Evolutionary conservation across 1,140 invertebrate genomes (phyloP), one percentile per base, ranked within the genome.

Genomic region (Spodoptera litura): DNA sequence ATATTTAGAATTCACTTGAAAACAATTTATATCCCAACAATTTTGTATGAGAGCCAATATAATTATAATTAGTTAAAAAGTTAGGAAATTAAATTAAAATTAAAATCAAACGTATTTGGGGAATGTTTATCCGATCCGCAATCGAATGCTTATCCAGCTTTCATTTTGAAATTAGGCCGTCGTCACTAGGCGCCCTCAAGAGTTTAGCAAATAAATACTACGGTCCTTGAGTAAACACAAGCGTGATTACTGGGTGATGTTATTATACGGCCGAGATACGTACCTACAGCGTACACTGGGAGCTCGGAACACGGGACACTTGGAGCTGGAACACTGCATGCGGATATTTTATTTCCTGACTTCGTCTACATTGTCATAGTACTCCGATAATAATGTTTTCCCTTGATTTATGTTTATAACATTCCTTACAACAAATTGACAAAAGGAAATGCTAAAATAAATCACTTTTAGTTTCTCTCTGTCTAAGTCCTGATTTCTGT

Each of bases 151-250:
- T 88, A 87, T 89, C 89, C 88, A 85, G 87, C 81, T 89, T 91
- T 89, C 86, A 82, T 87, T 87, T 81, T 85, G 76, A 88, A 89
- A 89, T 89, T 87, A 89, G 87, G 85, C 86, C 82, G 84, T 71
- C 81, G 84, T 81, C 85, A 79, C 81, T 76, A 86, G 82, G 79
- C 85, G 85, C 85, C 84, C 83, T 86, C 81, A 86, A 90, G 89
- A 86, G 88, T 87, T 90, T 84, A 78, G 85, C 83, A 91, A 91
- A 91, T 90, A 90, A 90, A 91, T 88, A 89, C 81, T 70, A 80
- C 85, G 84, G 84, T 82, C 78, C 81, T 88, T 86, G 72, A 78
- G 83, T 81, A 87, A 89, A 91, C 81, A 88, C 74, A 79, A 75
- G 62, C 75, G 81, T 88, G 87, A 89, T 89, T 89, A 82, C 84